phyloP scores from a whole-genome alignment of 1,140 invertebrate species.

The Dendrolimus kikuchii region DNA sequence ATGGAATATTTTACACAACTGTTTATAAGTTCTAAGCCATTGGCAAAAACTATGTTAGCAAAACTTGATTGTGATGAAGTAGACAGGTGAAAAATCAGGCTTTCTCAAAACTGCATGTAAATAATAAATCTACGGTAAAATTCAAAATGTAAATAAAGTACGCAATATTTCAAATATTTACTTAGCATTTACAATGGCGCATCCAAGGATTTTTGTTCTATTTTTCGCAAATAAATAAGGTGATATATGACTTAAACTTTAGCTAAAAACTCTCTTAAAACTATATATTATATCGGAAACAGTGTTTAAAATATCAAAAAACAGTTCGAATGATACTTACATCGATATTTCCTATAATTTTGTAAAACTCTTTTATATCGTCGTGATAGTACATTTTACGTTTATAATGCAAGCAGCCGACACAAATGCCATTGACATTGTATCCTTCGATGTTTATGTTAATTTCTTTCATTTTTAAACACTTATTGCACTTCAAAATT shows the following conservation, averaged over 20 bases:
- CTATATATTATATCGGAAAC: no score
- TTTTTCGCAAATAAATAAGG: slow-evolving; percentile 12
- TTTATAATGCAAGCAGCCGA: slow-evolving; percentile 55
- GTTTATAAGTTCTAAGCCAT: no score
- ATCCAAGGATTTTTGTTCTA: slow-evolving; percentile 48
- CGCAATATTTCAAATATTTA: background rate
- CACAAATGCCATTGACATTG: slow-evolving; percentile 63
- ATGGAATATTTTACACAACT: no score
- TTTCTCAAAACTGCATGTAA: no score
- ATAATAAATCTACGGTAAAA: no score
- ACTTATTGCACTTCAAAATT: slow-evolving; percentile 10
- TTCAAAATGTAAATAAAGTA: no score
- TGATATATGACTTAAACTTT: slow-evolving; percentile 2
- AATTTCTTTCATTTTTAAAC: slow-evolving; percentile 52
- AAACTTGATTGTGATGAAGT: no score
- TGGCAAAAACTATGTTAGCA: no score
- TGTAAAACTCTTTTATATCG: slow-evolving; percentile 41
- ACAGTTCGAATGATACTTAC: slow-evolving; percentile 30
- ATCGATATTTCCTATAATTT: slow-evolving; percentile 49
- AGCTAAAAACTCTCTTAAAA: background rate
- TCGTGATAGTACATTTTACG: slow-evolving; percentile 46
- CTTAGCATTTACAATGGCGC: slow-evolving; percentile 22
- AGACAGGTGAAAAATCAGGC: no score
- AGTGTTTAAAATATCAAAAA: background rate
- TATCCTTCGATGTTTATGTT: slow-evolving; percentile 65